Evolutionary conservation across 2,888 invertebrate genomes (phyloP), one percentile per base, ranked within the genome.

Genomic region (Agrochola lychnidis): DNA sequence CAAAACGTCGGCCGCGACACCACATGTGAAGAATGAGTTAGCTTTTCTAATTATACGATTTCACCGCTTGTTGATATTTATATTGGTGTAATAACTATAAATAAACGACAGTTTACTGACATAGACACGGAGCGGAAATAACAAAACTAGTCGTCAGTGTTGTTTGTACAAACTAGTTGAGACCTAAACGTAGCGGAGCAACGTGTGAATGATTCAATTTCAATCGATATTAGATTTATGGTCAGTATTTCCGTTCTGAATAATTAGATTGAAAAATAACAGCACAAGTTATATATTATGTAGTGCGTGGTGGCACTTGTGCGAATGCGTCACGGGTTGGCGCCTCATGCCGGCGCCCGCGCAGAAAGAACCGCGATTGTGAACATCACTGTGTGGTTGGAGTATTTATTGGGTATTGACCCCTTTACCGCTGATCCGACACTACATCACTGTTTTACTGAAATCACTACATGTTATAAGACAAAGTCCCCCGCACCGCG

Each of bases 381-480:
- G 82, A 57, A 73, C 79, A 82, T 82, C 81, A 64, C 70, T 45
- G 56, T 64, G 63, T 53, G 78, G 53, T 71, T 53, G 36, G 71
- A 73, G 61, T 74, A 79, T 84, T 74, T 86, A 84, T 83, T 91
- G 91, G 89, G 85, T 89, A 87, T 88, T 90, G 91, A 91, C 91
- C 91, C 81, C 85, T 85, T 90, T 90, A 81, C 84, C 79, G 82
- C 68, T 73, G 79, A 86, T 79, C 88, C 78, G 72, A 87, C 83
- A 83, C 78, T 81, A 75, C 87, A 87, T 77, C 79, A 78, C 76
- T 77, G 83, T 82, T 74, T 78, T 78, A 82, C 53, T 56, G 61
- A 74, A 76, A 70, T 19, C 51, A 19, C 51, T 51, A 51, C 7
- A 19, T 51, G 19, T 19, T 51, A 51, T 7, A 51, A 48, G 48